phyloP scores from a whole-genome alignment of 2,888 invertebrate species.

The Chrysolina haemoptera region DNA sequence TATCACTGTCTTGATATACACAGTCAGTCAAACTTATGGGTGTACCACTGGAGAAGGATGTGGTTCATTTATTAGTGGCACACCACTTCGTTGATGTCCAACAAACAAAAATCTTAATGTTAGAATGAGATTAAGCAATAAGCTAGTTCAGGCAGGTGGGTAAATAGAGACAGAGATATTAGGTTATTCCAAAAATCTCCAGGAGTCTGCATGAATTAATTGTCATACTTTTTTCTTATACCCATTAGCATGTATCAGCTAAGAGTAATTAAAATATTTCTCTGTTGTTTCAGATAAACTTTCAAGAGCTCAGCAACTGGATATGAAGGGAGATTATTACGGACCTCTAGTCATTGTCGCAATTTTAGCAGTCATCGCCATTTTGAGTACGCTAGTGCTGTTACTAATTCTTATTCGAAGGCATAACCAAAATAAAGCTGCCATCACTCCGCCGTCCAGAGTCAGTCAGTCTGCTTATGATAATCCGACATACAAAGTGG shows the following conservation, averaged over 20 bases:
- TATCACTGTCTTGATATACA: too few species aligned
- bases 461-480: slow-evolving; percentile 92
- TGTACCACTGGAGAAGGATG: too few species aligned
- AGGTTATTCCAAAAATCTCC: too few species aligned
- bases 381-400: slow-evolving; percentile 85
- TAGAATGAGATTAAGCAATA: too few species aligned
- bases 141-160: too few species aligned
- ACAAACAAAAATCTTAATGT: too few species aligned
- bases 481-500: slow-evolving; percentile 95
- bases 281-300: slow-evolving; percentile 62
- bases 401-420: slow-evolving; percentile 85
- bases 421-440: slow-evolving; percentile 79
- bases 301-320: slow-evolving; percentile 71
- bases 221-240: too few species aligned
- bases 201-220: too few species aligned
- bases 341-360: slow-evolving; percentile 91
- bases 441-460: slow-evolving; percentile 81
- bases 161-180: too few species aligned
- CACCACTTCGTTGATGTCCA: too few species aligned
- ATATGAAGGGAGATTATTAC: slow-evolving; percentile 84
- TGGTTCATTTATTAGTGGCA: too few species aligned
- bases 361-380: slow-evolving; percentile 88
- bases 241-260: not conserved
- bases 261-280: not conserved
- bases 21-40: too few species aligned